Conservation (phyloP, 2,113 vertebrate species). For the Cyphomyrus discorhynchus region DNA sequence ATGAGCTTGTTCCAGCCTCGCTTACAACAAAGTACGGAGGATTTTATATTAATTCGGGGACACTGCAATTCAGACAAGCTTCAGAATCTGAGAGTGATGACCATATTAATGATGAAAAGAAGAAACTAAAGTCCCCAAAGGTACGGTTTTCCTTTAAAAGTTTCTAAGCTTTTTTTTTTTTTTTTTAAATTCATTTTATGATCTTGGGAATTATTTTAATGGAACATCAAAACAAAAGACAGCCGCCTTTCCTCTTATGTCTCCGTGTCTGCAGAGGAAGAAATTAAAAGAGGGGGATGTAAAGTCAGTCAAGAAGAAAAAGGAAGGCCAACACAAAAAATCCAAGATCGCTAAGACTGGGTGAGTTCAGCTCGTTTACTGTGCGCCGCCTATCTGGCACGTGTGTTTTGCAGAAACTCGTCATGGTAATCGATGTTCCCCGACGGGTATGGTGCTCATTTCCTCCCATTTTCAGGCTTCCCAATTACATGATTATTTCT, state of each 20-base stretch:
- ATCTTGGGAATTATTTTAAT: neutral
- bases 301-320: conserved; percentile 73
- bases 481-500: neutral
- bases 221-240: neutral
- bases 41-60: conserved; percentile 91
- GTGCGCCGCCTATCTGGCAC: neutral
- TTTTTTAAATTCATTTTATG: neutral
- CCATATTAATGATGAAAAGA: conserved; percentile 64
- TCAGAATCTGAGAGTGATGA: conserved; percentile 72
- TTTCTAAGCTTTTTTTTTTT: neutral
- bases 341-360: conserved; percentile 63
- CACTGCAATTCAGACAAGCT: conserved; percentile 76
- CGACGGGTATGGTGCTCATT: neutral
- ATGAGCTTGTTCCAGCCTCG: conserved; percentile 87
- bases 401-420: neutral
- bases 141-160: conserved; percentile 46
- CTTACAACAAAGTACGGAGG: conserved; percentile 86
- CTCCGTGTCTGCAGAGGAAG: conserved; percentile 63
- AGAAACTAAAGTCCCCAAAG: conserved; percentile 61
- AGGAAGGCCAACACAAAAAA: conserved; percentile 60
- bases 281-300: conserved; percentile 66
- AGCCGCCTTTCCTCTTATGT: neutral
- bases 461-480: neutral
- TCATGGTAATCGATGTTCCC: neutral
- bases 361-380: conserved; percentile 51